Evolutionary conservation across 37 sponge, comb jelly and placozoan species (phyloP), one percentile per base, ranked within the genome.

Genomic region (Aplysina aerophoba): DNA sequence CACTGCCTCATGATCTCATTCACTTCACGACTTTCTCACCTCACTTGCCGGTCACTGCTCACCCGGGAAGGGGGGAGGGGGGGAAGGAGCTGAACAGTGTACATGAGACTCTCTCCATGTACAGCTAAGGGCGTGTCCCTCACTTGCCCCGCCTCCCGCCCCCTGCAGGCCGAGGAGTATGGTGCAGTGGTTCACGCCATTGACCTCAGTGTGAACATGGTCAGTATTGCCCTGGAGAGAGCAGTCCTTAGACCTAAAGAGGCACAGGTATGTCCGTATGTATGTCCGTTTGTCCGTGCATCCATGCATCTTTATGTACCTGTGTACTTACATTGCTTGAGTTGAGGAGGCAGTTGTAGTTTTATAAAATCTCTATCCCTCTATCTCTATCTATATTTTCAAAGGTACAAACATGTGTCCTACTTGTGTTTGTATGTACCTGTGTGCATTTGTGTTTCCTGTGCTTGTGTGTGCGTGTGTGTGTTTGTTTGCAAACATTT

Each of bases 151-250:
- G 50, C 6, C 50, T 44, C 50, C 8, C 73, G 11, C 28, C 28
- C 36, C 21, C n/a, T 33, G 73, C 28, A 75, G 78, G 78, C 78
- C 13, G 53, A 84, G 86, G 81, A 85, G 33, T 44, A 74, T 85
- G 86, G 86, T 77, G 86, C 37, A 19, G 40, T 56, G n/a, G 86
- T 85, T 4, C 78, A 69, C n/a, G 86, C 78, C 15, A 53, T 85
- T 6, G 86, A 85, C 40, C 54, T 85, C 37, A 69, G 74, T 74
- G 59, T 73, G 16, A 85, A 85, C 62, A 85, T 85, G 86, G 40
- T 85, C 59, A 54, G 33, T 31, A 57, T 85, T 74, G 86, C 86
- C 21, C 63, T 74, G 50, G 86, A 73, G 39, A 62, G 84, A 39
- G n/a, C 78, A 17, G 39, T 75, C 24, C 20, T 22, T 6, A 41